Percentiles rank a stretch among this genome's conserved stretches.
Evolutionary conservation across 2,888 invertebrate genomes (phyloP).

Genomic region (Parthenolecanium corni): DNA sequence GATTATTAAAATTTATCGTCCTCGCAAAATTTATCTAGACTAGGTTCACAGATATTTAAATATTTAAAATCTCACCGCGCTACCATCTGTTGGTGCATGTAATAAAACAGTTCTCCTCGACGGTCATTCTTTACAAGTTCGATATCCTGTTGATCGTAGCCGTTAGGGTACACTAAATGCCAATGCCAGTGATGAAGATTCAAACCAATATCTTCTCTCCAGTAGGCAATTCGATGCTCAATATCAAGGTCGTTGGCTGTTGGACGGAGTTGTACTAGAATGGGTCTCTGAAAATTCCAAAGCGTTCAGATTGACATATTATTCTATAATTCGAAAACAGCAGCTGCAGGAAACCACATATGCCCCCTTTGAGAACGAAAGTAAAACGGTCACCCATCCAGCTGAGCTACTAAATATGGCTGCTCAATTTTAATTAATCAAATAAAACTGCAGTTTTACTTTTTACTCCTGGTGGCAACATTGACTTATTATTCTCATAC

Average conservation of each 20-base stretch:
- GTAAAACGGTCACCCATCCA: too few species aligned
- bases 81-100: conserved; percentile 62
- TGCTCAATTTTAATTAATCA: too few species aligned
- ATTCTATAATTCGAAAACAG: neutral
- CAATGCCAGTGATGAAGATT: conserved; percentile 87
- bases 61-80: conserved; percentile 47
- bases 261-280: conserved; percentile 59
- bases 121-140: conserved; percentile 60
- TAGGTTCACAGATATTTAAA: too few species aligned
- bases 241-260: conserved; percentile 62
- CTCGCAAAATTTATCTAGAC: too few species aligned
- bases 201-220: conserved; percentile 71
- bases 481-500: too few species aligned
- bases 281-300: conserved; percentile 48
- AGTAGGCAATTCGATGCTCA: conserved; percentile 70
- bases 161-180: conserved; percentile 74
- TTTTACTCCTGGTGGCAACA: too few species aligned
- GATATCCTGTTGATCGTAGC: conserved; percentile 41
- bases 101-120: conserved; percentile 66
- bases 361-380: too few species aligned
- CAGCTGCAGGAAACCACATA: too few species aligned
- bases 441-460: too few species aligned
- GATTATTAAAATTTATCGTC: too few species aligned
- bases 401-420: too few species aligned
- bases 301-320: neutral